Base-by-base conservation (phyloP, 2,113 vertebrate species). In the Danionella cerebrum region DNA sequence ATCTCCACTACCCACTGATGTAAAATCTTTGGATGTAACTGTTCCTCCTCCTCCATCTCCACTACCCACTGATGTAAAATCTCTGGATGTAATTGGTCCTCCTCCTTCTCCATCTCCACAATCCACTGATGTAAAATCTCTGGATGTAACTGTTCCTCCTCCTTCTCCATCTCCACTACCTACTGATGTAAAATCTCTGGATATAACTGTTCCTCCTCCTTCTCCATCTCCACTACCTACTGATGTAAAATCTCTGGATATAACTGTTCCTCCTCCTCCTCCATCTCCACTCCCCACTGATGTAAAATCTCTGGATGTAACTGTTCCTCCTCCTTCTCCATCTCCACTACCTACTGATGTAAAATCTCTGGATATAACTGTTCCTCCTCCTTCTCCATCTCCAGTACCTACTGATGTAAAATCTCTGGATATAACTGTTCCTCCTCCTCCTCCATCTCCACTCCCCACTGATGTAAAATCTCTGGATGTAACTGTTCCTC, bases 301-400 rank as follows among this genome's bases (percentile, higher is more conserved):
- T 14, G 18, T 36, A 18, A 67, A 75, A 24, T 74, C 78, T 21
- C 78, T 77, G 21, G 75, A 76, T 24, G 13, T 25, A 35, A 54
- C 44, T 24, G 3, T 64, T 33, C 69, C 59, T 13, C 11, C 16
- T 42, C 70, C n/a, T n/a, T n/a, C n/a, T n/a, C n/a, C n/a, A 36
- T 33, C 63, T n/a, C n/a, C 74, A 22, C 29, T 4, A 33, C 29
- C 29, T 33, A 9, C 29, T 33, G 29, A 33, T 33, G 29, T 9
- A 33, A 33, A 33, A 33, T 33, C 29, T 33, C 29, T 6, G 9
- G 5, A 33, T 1, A 3, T 33, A 5, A 33, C 9, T 6, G 29
- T 33, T 6, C 29, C 29, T 33, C n/a, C n/a, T n/a, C n/a, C n/a
- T n/a, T 5, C 29, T 33, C 29, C 29, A 1, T 9, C 29, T 33